phyloP scores from a whole-genome alignment of 2,113 vertebrate genomes.

The Saguinus midas region DNA sequence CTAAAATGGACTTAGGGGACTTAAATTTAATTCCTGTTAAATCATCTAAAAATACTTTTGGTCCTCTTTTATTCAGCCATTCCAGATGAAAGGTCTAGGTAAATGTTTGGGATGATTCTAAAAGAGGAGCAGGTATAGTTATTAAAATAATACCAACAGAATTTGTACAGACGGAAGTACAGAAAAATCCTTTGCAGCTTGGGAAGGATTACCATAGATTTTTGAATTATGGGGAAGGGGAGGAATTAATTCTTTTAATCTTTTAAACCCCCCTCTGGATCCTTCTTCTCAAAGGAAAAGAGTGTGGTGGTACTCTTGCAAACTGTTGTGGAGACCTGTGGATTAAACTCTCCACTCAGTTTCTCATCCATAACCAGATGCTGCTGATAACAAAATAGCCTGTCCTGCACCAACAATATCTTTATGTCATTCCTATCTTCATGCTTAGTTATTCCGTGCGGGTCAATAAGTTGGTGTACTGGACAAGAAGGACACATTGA shows the following conservation, averaged over 20 bases:
- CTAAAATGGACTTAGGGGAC: background rate
- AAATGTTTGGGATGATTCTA: background rate
- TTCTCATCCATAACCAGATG: background rate
- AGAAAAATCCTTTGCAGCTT: background rate
- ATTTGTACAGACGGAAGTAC: background rate
- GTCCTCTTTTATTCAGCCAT: background rate
- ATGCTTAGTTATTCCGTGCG: background rate
- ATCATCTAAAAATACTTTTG: background rate
- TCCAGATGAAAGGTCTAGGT: background rate
- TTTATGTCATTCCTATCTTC: accelerated
- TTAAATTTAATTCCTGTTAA: background rate
- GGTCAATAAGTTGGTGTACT: background rate
- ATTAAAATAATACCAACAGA: background rate
- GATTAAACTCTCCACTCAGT: background rate
- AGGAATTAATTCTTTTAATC: background rate
- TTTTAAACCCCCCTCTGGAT: background rate
- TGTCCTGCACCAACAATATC: background rate
- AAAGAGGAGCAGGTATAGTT: background rate
- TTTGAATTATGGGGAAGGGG: background rate
- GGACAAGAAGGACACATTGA: background rate
- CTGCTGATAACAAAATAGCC: accelerated
- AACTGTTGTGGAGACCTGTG: background rate
- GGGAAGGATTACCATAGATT: background rate
- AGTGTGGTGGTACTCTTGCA: background rate
- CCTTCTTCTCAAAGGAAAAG: background rate